phyloP scores from a whole-genome alignment of 1,140 invertebrate genomes.

The Hypothenemus hampei region DNA sequence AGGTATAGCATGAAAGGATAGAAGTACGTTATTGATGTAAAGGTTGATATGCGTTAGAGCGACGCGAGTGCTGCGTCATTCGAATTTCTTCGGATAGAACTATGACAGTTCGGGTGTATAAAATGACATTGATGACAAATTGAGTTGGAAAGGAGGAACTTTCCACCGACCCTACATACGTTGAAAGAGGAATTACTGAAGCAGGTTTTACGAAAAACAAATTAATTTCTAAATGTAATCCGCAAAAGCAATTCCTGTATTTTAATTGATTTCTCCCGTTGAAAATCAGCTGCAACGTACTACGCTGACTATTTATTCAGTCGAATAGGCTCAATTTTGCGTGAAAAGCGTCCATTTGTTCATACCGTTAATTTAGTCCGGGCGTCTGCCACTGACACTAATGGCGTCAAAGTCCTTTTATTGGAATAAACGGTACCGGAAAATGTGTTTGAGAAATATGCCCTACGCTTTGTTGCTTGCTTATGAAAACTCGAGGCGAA shows the following conservation, averaged over 20 bases:
- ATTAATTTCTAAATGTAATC: not conserved
- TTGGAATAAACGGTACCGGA: constrained; percentile 25
- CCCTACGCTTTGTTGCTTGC: constrained; percentile 27
- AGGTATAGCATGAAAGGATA: too few species aligned
- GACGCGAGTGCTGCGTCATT: too few species aligned
- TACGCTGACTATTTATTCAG: constrained; percentile 14
- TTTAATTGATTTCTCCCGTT: constrained; percentile 25
- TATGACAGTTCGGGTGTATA: too few species aligned
- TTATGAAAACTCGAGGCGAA: constrained; percentile 25
- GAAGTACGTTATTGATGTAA: too few species aligned
- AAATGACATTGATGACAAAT: too few species aligned
- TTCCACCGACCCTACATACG: too few species aligned
- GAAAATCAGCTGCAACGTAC: constrained; percentile 6
- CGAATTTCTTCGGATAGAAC: too few species aligned
- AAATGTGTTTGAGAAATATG: constrained; percentile 29
- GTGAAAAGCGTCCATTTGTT: constrained; percentile 26
- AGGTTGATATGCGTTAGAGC: too few species aligned
- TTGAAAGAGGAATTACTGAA: too few species aligned
- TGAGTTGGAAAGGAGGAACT: too few species aligned
- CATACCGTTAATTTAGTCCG: constrained; percentile 27
- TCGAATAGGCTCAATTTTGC: constrained; percentile 25
- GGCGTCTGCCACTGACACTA: constrained; percentile 23
- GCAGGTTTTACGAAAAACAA: not conserved
- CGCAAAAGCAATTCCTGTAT: constrained; percentile 1
- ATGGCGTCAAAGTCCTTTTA: constrained; percentile 25